These are phyloP conservation scores for Emydocephalus ijimae DNA, from an alignment of 2,113 vertebrate genomes.

Conservation along the genomic window DNA sequence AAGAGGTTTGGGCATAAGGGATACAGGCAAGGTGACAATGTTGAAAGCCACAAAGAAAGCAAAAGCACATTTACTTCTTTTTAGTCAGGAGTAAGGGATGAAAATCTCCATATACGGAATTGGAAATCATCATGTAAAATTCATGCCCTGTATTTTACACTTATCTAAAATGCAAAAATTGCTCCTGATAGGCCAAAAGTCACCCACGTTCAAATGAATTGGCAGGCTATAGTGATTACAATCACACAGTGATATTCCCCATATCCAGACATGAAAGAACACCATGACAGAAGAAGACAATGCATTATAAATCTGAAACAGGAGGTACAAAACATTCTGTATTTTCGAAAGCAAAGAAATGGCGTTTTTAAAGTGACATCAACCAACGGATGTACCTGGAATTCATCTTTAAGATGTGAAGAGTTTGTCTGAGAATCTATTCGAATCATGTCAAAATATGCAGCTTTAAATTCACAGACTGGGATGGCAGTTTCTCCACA, in stretches of 20 bases:
- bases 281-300: constrained; percentile 26
- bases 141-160: background rate
- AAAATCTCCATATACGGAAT: background rate
- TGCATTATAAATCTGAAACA: constrained; percentile 28
- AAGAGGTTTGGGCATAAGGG: constrained; percentile 13
- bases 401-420: constrained; percentile 98
- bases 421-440: constrained; percentile 99
- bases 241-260: constrained; percentile 1
- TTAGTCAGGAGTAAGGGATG: constrained; percentile 13
- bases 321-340: constrained; percentile 49
- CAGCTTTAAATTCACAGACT: constrained; percentile 95
- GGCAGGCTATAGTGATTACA: constrained; percentile 18
- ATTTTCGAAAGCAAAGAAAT: constrained; percentile 27
- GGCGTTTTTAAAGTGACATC: constrained; percentile 29
- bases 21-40: background rate
- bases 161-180: constrained; percentile 17
- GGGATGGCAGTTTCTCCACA: constrained; percentile 98
- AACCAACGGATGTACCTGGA: constrained; percentile 82
- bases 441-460: constrained; percentile 98
- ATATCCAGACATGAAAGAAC: constrained; percentile 39
- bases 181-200: background rate
- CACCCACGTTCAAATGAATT: constrained; percentile 2
- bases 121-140: constrained; percentile 6
- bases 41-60: background rate
- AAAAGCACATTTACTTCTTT: background rate